Evolutionary conservation across 2,888 invertebrate genomes (phyloP).

Genomic region (Amphiduros pacificus): DNA sequence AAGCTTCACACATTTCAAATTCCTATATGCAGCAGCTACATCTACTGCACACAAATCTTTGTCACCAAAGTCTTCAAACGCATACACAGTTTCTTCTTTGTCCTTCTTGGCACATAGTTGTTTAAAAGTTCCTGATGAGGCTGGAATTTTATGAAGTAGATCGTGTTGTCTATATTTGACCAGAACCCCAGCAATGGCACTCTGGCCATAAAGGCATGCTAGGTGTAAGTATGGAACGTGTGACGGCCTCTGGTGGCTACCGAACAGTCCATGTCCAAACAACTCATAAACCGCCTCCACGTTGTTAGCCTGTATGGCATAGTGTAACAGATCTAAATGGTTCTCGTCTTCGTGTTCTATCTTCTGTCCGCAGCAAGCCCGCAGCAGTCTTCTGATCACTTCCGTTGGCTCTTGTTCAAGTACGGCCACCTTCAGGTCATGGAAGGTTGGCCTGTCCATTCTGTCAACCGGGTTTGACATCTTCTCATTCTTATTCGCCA

Average conservation of each 20-base stretch:
- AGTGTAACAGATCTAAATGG: constrained; percentile 44
- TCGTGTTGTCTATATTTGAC: constrained; percentile 38
- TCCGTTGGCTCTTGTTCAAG: too few relatives aligned
- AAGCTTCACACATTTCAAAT: constrained; percentile 39
- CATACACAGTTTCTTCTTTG: not conserved
- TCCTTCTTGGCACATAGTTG: too few relatives aligned
- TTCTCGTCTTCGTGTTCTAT: constrained; percentile 32
- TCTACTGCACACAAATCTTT: constrained; percentile 31
- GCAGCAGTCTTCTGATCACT: too few relatives aligned
- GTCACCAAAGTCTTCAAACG: not conserved
- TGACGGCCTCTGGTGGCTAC: not conserved
- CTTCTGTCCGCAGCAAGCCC: too few relatives aligned
- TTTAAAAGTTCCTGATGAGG: too few relatives aligned
- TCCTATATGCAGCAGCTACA: constrained; percentile 40
- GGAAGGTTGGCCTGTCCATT: too few relatives aligned
- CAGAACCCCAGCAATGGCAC: constrained; percentile 37
- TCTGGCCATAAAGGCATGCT: constrained; percentile 41
- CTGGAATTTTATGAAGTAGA: not conserved
- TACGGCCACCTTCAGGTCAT: too few relatives aligned
- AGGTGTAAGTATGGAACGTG: constrained; percentile 46
- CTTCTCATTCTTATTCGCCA: too few relatives aligned
- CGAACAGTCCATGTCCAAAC: constrained; percentile 39
- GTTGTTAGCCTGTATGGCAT: constrained; percentile 44
- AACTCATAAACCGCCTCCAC: constrained; percentile 39
- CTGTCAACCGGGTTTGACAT: too few relatives aligned